These are phyloP conservation scores for Autographa pulchrina DNA, from an alignment of 2,888 invertebrate species.

Conservation along the genomic window DNA sequence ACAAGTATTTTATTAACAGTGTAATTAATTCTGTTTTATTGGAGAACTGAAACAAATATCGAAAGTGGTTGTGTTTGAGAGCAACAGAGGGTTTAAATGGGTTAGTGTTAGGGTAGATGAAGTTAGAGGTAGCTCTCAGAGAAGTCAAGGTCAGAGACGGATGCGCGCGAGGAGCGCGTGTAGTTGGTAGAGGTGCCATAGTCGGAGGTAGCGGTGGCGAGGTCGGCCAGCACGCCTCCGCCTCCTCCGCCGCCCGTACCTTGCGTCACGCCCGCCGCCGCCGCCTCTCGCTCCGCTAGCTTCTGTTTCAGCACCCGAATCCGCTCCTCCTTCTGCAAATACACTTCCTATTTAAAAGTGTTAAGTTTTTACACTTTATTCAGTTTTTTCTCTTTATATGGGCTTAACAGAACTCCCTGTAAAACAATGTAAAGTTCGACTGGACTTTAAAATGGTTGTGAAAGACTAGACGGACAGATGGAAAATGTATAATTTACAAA, in stretches of 20 bases:
- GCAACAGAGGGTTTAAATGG: constrained; percentile 13
- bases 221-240: constrained; percentile 93
- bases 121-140: constrained; percentile 95
- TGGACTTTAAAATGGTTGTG: too few species aligned
- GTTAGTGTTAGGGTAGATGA: constrained; percentile 18
- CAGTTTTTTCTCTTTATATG: too few species aligned
- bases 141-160: constrained; percentile 96
- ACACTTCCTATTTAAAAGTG: constrained; percentile 13
- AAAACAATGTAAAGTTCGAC: too few species aligned
- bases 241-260: constrained; percentile 91
- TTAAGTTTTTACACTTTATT: too few species aligned
- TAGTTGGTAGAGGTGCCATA: constrained; percentile 94
- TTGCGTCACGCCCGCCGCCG: constrained; percentile 91
- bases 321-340: constrained; percentile 95
- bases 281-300: constrained; percentile 93
- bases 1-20: constrained; percentile 36
- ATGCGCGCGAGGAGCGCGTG: constrained; percentile 95
- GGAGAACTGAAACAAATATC: constrained; percentile 47
- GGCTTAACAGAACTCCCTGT: too few species aligned
- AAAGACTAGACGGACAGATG: too few species aligned
- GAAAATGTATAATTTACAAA: too few species aligned
- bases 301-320: constrained; percentile 95
- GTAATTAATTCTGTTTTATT: constrained; percentile 21
- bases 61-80: constrained; percentile 32
- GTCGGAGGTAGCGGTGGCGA: constrained; percentile 94